These are phyloP conservation scores for Gymnothorax javanicus DNA, from an alignment of 2,797 vertebrate genomes.

Conservation along the genomic window DNA sequence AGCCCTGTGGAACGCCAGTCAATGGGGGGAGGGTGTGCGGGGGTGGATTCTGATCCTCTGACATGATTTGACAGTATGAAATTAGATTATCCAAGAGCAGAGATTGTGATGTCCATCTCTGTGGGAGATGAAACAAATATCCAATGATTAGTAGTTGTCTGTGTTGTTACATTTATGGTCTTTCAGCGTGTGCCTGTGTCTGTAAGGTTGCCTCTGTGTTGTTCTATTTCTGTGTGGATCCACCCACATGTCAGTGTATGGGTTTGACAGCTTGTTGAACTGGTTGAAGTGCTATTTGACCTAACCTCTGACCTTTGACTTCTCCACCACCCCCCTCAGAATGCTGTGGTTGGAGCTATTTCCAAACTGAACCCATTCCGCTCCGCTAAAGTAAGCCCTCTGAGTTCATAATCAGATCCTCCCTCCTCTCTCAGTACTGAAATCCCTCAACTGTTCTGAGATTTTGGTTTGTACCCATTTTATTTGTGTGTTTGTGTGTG, in stretches of 20 bases:
- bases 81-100: not conserved
- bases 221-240: not conserved
- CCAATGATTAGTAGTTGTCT: not conserved
- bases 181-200: not conserved
- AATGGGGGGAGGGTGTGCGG: not conserved
- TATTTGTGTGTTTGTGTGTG: no score
- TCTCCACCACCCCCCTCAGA: conserved; percentile 35
- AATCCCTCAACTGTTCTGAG: no score
- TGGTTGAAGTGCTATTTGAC: not conserved
- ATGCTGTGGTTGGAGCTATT: conserved; percentile 22
- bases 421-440: no score
- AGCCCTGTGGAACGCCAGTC: not conserved
- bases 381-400: conserved; percentile 52
- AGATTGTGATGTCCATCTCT: not conserved
- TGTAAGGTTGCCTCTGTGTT: not conserved
- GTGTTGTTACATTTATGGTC: not conserved
- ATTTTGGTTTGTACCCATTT: no score
- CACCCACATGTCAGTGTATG: not conserved
- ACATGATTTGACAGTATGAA: not conserved
- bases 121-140: not conserved
- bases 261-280: not conserved
- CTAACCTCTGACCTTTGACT: not conserved
- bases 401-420: not conserved
- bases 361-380: conserved; percentile 33
- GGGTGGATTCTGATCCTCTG: not conserved